These are phyloP conservation scores for Aptenodytes forsteri DNA, from an alignment of 2,113 vertebrate genomes.

Conservation along the genomic window DNA sequence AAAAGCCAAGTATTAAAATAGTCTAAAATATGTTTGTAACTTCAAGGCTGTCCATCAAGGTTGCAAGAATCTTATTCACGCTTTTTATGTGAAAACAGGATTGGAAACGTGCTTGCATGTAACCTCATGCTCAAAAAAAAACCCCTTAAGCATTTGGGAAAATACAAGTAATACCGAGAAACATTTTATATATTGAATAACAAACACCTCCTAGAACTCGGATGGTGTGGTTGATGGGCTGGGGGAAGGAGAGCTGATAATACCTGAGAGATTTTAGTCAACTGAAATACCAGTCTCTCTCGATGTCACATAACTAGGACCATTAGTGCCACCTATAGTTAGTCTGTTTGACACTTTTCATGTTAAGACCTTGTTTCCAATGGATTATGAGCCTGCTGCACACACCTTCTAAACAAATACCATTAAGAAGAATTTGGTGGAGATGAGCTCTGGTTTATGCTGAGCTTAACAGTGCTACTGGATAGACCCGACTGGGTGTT, in stretches of 20 bases:
- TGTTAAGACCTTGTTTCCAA: background rate
- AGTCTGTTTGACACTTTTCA: background rate
- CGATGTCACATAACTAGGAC: background rate
- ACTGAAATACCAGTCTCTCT: background rate
- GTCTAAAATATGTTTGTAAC: background rate
- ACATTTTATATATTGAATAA: background rate
- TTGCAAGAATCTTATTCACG: background rate
- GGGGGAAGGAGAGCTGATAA: background rate
- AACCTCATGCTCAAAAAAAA: background rate
- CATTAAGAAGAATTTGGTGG: background rate
- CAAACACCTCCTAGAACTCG: background rate
- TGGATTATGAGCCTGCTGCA: background rate
- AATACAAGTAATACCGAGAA: background rate
- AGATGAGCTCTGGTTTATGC: background rate
- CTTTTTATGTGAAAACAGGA: background rate
- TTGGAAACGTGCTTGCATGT: background rate
- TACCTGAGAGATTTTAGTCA: background rate
- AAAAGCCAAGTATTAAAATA: background rate
- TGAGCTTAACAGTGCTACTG: background rate
- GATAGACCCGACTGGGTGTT: background rate
- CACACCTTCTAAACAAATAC: background rate
- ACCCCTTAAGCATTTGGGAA: background rate
- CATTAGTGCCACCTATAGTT: constrained; percentile 47
- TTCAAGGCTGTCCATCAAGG: background rate
- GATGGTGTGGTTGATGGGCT: background rate